These are phyloP conservation scores for Sinocyclocheilus rhinocerous DNA, from an alignment of 2,113 vertebrate species.

Conservation along the genomic window DNA sequence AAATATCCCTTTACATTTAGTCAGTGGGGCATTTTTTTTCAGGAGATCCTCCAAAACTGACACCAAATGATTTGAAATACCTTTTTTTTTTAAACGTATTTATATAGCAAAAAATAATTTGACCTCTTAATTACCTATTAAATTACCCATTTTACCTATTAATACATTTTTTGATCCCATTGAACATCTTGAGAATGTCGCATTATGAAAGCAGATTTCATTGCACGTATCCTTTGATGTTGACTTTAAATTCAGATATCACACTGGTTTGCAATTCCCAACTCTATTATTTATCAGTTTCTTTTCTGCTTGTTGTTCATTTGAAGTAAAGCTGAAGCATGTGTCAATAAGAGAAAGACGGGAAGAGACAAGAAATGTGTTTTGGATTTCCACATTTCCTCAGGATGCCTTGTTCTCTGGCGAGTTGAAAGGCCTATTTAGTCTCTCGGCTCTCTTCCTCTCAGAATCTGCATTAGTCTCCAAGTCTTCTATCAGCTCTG, in stretches of 20 bases:
- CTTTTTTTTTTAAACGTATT: not conserved
- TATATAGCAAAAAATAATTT: not conserved
- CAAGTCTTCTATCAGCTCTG: conserved; percentile 2
- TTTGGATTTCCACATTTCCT: conserved; percentile 13
- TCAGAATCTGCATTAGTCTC: conserved; percentile 34
- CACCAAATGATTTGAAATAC: not conserved
- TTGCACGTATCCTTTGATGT: not conserved
- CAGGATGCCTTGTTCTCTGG: conserved; percentile 9
- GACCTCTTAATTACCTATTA: not conserved
- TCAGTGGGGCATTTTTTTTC: not conserved
- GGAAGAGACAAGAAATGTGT: conserved; percentile 6
- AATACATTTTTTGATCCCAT: not conserved
- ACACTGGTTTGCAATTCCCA: not conserved
- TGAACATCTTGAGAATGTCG: not conserved
- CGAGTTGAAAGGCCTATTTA: conserved; percentile 13
- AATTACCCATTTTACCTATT: too few relatives aligned
- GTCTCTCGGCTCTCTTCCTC: conserved; percentile 14
- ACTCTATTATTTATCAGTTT: not conserved
- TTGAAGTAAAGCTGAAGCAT: not conserved
- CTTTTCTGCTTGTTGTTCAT: not conserved
- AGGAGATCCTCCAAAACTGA: not conserved
- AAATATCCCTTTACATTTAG: not conserved
- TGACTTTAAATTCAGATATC: not conserved
- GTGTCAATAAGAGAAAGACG: not conserved
- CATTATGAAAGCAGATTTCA: not conserved